phyloP scores from a whole-genome alignment of 2,113 vertebrate genomes.

The Phalacrocorax brasilianus region DNA sequence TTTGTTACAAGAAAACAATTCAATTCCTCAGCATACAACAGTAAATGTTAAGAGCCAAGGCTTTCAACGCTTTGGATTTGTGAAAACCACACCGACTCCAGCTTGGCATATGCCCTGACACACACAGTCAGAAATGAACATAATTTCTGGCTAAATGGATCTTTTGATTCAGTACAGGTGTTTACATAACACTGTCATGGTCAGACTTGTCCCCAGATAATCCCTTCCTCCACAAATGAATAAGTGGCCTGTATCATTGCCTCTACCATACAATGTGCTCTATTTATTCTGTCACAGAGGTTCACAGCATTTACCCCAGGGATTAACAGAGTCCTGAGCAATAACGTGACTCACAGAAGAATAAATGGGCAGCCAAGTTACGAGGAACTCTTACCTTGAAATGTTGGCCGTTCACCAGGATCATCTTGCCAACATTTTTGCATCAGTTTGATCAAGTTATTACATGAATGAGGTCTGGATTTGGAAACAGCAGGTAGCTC shows the following conservation, averaged over 20 bases:
- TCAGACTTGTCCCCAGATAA: conserved; percentile 54
- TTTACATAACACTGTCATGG: conserved; percentile 39
- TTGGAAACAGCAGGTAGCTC: conserved; percentile 86
- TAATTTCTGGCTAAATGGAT: neutral
- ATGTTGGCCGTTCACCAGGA: conserved; percentile 86
- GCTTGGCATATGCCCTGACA: neutral
- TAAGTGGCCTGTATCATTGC: conserved; percentile 42
- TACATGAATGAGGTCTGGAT: conserved; percentile 83
- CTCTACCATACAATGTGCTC: conserved; percentile 19
- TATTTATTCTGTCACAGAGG: conserved; percentile 48
- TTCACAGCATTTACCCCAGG: conserved; percentile 2
- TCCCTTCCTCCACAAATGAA: conserved; percentile 25
- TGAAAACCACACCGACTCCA: neutral
- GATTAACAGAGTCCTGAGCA: conserved; percentile 57
- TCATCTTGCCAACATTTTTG: conserved; percentile 89
- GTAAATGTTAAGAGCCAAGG: neutral
- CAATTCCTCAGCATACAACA: neutral
- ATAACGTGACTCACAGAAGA: conserved; percentile 19
- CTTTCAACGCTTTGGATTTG: neutral
- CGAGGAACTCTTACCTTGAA: conserved; percentile 84
- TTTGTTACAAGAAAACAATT: neutral
- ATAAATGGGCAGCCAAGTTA: conserved; percentile 6
- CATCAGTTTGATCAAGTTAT: conserved; percentile 88
- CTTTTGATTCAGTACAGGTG: neutral
- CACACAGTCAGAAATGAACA: neutral